Evolutionary conservation across 1,140 invertebrate species (phyloP), one percentile per base, ranked within the genome.

Genomic region (Stegodyphus dumicola): DNA sequence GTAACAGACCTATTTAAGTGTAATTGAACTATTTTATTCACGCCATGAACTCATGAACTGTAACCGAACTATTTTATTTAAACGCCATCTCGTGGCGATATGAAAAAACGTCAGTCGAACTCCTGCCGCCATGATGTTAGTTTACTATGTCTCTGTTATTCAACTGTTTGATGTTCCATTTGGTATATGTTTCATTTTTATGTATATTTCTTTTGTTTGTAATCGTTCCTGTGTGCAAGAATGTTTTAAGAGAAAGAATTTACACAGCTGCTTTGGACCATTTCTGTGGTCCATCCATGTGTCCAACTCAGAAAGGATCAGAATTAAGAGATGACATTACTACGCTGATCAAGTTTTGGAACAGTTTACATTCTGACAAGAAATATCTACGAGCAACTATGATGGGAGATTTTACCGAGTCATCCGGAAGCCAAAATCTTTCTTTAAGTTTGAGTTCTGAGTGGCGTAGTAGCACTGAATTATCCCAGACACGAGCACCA

Each of bases 251-350:
- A 18, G 97, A 99, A 91, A 92, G 98, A 11, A 95, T 99, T 56
- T 99, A 99, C 90, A 95, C 95, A 81, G 94, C 95, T 67, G 97
- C 97, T 79, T 91, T 99, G 60, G 98, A 99, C 90, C 99, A 99
- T 90, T 99, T 99, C 91, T 97, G 96, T 88, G 92, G 95, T 6
- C 93, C 94, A 5, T 94, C 95, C 18, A 94, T 94, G 77, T 96
- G 94, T 88, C 98, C 98, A 0, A 94, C 94, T 0, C 96, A 98
- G 88, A 89, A 90, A 92, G 93, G 88, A 89, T 93, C 93, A 5
- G 94, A 95, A 6, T 90, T 99, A 10, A 91, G 95, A 56, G 96
- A 99, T 88, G 98, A 99, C 89, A 96, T 99, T 77, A 93, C 94
- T 48, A 94, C 94, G 5, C 90, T 99, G n/a, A 93, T 98, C 48